phyloP scores from a whole-genome alignment of 2,888 invertebrate genomes.

The Thecophora atra region DNA sequence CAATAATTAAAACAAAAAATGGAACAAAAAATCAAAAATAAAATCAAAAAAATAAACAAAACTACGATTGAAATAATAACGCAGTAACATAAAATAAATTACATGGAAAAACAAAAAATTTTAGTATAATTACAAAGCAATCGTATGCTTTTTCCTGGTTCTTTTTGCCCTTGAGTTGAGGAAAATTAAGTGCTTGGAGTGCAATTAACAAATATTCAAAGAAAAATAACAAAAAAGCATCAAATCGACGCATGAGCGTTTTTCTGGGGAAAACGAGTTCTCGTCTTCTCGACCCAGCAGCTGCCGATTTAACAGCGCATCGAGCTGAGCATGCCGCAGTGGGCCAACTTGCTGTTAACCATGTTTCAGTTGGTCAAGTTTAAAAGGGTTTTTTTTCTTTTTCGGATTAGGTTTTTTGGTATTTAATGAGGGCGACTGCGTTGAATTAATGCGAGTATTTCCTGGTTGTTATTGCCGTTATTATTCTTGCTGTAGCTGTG shows the following conservation, averaged over 20 bases:
- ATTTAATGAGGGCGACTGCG: too few relatives aligned
- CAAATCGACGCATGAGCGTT: background rate
- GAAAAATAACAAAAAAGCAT: background rate
- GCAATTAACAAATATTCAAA: background rate
- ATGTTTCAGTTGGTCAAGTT: conserved; percentile 24
- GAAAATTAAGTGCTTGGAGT: background rate
- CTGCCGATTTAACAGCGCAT: background rate
- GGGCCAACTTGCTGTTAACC: background rate
- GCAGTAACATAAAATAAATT: too few relatives aligned
- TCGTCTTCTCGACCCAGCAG: background rate
- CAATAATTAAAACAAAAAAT: too few relatives aligned
- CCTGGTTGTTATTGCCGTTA: background rate
- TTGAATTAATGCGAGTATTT: background rate
- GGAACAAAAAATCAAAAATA: too few relatives aligned
- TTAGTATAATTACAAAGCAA: too few relatives aligned
- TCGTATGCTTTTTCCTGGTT: conserved; percentile 10
- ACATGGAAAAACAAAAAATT: too few relatives aligned
- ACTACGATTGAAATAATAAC: too few relatives aligned
- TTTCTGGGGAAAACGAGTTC: background rate
- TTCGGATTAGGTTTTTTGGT: background rate
- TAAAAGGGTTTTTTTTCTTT: background rate
- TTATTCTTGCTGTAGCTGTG: background rate
- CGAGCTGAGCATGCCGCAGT: background rate
- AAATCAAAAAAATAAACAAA: too few relatives aligned
- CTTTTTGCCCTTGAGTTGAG: conserved; percentile 15